Percentiles rank a stretch among this genome's conserved stretches.
Evolutionary conservation across 92 coral and sea anemone species (phyloP).

Genomic region (Heliopora coerulea): DNA sequence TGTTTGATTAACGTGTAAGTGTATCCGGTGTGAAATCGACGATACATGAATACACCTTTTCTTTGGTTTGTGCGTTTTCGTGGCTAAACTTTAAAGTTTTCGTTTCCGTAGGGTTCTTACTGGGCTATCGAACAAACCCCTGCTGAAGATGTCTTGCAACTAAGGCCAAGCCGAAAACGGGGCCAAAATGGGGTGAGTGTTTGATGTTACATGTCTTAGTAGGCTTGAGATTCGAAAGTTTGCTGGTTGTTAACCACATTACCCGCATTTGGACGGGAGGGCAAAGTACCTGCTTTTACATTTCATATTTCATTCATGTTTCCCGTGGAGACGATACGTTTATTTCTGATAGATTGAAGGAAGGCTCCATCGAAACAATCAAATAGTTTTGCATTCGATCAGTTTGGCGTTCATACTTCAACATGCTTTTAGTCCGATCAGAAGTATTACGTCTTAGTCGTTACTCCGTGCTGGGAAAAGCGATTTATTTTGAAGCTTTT

Average conservation of each 20-base stretch:
- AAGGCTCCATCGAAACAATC: too few relatives aligned
- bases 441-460: too few relatives aligned
- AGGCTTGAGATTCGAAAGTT: not conserved
- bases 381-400: not conserved
- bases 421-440: too few relatives aligned
- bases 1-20: not conserved
- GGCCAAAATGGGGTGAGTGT: slow-evolving; percentile 85
- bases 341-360: not conserved
- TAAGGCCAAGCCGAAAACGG: slow-evolving; percentile 84
- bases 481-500: too few relatives aligned
- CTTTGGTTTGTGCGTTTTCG: not conserved
- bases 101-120: slow-evolving; percentile 99
- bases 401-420: too few relatives aligned
- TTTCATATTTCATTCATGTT: not conserved
- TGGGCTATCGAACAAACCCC: slow-evolving; percentile 99
- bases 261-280: not conserved
- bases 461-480: too few relatives aligned
- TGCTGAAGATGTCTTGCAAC: slow-evolving; percentile 71
- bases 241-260: not conserved
- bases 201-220: too few relatives aligned
- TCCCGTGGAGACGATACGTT: not conserved
- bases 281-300: not conserved
- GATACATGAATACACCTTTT: slow-evolving; percentile 4
- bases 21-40: not conserved
- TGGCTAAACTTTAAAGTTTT: too few relatives aligned